Percentiles rank a stretch among this genome's conserved stretches.
phyloP scores from a whole-genome alignment of 2,797 vertebrate genomes.

The Masticophis lateralis region DNA sequence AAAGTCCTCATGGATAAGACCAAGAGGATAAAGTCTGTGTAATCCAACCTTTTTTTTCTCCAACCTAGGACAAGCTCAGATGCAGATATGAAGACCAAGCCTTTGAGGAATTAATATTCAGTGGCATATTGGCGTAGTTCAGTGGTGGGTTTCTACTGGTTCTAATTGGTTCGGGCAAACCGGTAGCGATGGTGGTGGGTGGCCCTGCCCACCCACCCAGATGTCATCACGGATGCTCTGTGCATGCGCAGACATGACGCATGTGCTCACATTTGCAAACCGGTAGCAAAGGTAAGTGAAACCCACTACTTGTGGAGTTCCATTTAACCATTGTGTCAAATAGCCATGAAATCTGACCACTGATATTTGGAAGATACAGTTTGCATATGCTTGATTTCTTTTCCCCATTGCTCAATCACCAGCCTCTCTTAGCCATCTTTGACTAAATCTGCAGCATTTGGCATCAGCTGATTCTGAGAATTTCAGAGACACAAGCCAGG shows the following conservation, averaged over 20 bases:
- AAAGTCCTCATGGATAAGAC: neutral
- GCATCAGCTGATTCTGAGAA: neutral
- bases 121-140: neutral
- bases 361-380: neutral
- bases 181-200: too few relatives aligned
- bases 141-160: too few relatives aligned
- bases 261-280: too few relatives aligned
- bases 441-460: neutral
- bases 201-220: too few relatives aligned
- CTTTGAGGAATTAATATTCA: neutral
- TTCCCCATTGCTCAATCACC: neutral
- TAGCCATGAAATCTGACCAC: neutral
- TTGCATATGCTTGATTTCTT: neutral
- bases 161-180: too few relatives aligned
- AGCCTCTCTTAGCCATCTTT: neutral
- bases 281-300: too few relatives aligned
- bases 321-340: neutral
- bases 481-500: neutral
- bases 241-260: too few relatives aligned
- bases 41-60: neutral
- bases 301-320: neutral
- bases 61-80: neutral
- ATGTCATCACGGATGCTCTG: too few relatives aligned
- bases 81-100: neutral
- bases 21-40: neutral